Percentiles rank a stretch among this genome's conserved stretches.
Conservation (phyloP, 30 jellyfish, hydroid and myxozoan genomes). For the Cassiopea xamachana region DNA sequence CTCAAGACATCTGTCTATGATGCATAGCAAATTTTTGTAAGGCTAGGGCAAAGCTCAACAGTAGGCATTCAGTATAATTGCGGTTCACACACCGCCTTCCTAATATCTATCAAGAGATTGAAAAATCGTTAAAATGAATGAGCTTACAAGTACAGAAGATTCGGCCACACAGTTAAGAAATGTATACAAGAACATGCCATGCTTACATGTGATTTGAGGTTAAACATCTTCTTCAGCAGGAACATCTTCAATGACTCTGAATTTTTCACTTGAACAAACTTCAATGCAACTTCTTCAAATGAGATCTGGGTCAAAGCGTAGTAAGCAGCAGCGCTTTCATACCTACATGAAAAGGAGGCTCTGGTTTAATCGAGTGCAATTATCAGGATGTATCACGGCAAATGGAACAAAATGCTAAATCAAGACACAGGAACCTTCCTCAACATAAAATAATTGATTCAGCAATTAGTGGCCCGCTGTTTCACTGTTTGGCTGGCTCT, state of each 20-base stretch:
- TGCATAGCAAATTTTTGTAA: neutral
- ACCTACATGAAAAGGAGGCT: conserved; percentile 55
- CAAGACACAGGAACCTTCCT: too few relatives aligned
- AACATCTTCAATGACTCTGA: conserved; percentile 92
- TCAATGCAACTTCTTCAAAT: conserved; percentile 95
- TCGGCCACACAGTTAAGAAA: neutral
- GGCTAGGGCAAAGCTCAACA: neutral
- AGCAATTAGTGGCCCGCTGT: too few relatives aligned
- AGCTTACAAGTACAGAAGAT: neutral
- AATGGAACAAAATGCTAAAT: too few relatives aligned
- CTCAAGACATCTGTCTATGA: conserved; percentile 49
- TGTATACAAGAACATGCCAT: too few relatives aligned
- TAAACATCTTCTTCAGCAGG: conserved; percentile 84
- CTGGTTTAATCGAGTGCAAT: neutral
- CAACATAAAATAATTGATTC: too few relatives aligned
- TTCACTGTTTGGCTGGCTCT: too few relatives aligned
- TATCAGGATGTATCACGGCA: too few relatives aligned
- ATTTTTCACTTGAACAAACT: conserved; percentile 80
- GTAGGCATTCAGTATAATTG: neutral
- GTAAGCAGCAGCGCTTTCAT: conserved; percentile 88
- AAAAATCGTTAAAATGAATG: neutral
- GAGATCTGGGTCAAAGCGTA: conserved; percentile 95
- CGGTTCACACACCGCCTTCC: neutral
- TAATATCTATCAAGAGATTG: neutral
- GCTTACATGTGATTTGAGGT: conserved; percentile 80